phyloP scores from a whole-genome alignment of 1,140 invertebrate species.

The Polypedilum pembai region DNA sequence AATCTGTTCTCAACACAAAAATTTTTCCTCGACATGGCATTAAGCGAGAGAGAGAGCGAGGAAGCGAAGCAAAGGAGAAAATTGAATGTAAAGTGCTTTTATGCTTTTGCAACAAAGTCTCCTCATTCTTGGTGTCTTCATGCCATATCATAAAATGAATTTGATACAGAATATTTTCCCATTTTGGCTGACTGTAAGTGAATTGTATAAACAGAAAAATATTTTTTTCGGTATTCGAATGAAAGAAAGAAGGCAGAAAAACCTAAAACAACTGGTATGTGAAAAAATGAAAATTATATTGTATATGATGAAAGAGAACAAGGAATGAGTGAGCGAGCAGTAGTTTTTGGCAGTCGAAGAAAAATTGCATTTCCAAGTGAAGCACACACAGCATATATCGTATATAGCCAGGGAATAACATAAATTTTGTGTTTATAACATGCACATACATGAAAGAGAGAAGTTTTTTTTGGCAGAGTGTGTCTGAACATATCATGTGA shows the following conservation, averaged over 20 bases:
- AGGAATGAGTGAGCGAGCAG: background rate
- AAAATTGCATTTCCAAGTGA: slow-evolving; percentile 18
- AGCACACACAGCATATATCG: background rate
- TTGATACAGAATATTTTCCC: background rate
- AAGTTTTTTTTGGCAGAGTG: background rate
- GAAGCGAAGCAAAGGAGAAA: background rate
- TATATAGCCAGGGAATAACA: background rate
- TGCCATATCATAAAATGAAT: slow-evolving; percentile 9
- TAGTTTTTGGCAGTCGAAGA: slow-evolving; percentile 11
- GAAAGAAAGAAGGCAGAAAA: background rate
- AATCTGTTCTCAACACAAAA: background rate
- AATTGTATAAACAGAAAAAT: background rate
- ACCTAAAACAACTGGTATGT: slow-evolving; percentile 12
- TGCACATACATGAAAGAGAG: background rate
- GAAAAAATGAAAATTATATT: background rate
- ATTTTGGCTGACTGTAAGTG: background rate
- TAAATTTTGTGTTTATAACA: slow-evolving; percentile 20
- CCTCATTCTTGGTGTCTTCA: background rate
- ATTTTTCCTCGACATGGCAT: background rate
- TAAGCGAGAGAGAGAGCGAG: background rate
- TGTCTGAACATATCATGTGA: slow-evolving; percentile 17
- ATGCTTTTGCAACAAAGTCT: background rate
- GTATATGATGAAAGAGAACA: background rate
- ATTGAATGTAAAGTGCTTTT: slow-evolving; percentile 13
- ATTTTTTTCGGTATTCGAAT: background rate